phyloP scores from a whole-genome alignment of 2,888 invertebrate species.

The Elegia similella region DNA sequence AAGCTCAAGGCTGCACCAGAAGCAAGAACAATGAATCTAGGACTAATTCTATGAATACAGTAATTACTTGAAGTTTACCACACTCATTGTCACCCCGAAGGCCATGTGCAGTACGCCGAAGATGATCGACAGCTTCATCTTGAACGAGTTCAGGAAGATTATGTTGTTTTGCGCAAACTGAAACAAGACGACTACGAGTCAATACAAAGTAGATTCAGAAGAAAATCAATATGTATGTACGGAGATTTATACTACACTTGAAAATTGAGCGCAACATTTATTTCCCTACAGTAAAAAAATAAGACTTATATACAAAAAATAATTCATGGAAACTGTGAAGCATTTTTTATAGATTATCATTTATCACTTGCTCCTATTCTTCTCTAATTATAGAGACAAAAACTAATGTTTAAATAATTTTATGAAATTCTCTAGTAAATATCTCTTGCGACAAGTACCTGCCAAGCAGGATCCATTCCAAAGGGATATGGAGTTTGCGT shows the following conservation, averaged over 20 bases:
- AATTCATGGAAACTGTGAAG: too few relatives aligned
- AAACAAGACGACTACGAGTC: slow-evolving; percentile 41
- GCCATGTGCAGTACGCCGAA: slow-evolving; percentile 88
- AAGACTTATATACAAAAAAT: too few relatives aligned
- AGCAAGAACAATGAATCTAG: slow-evolving; percentile 33
- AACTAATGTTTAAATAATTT: too few relatives aligned
- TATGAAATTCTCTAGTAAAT: too few relatives aligned
- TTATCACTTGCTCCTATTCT: too few relatives aligned
- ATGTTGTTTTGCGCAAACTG: slow-evolving; percentile 85
- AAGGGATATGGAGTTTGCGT: slow-evolving; percentile 82
- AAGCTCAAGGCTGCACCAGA: slow-evolving; percentile 12
- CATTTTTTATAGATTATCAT: too few relatives aligned
- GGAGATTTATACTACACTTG: too few relatives aligned
- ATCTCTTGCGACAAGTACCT: slow-evolving; percentile 54
- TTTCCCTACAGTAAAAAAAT: too few relatives aligned
- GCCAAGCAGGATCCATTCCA: slow-evolving; percentile 88
- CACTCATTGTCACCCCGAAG: slow-evolving; percentile 85
- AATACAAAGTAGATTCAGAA: background rate
- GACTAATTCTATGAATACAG: slow-evolving; percentile 75
- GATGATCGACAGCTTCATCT: slow-evolving; percentile 88
- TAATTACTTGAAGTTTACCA: slow-evolving; percentile 83
- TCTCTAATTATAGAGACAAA: too few relatives aligned
- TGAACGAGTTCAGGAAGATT: slow-evolving; percentile 87
- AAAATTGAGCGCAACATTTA: too few relatives aligned
- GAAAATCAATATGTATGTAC: background rate